phyloP scores from a whole-genome alignment of 2,797 vertebrate genomes.

The Vultur gryphus region DNA sequence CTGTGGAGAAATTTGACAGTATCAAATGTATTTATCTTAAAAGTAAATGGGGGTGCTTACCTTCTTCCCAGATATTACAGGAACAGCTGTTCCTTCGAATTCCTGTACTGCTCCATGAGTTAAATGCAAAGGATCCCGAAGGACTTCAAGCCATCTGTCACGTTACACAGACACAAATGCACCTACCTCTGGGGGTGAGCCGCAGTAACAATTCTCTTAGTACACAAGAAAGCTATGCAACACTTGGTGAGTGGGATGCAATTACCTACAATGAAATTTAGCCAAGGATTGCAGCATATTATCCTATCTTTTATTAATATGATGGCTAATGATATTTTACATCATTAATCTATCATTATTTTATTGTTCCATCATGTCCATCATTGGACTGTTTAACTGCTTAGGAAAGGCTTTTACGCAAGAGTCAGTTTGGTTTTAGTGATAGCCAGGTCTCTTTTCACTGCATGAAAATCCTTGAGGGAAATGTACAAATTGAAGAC shows the following conservation, averaged over 20 bases:
- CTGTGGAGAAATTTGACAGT: neutral
- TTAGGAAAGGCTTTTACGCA: neutral
- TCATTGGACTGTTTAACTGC: neutral
- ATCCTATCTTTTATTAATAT: neutral
- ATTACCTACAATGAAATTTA: neutral
- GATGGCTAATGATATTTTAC: neutral
- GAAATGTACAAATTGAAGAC: neutral
- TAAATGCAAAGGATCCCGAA: neutral
- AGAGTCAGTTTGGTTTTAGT: neutral
- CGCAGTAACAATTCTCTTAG: neutral
- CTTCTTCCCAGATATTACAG: neutral
- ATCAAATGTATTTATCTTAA: neutral
- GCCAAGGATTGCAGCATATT: neutral
- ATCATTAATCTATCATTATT: neutral
- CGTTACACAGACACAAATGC: neutral
- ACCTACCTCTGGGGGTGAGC: neutral
- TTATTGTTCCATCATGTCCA: neutral
- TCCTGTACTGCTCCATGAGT: neutral
- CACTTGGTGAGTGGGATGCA: neutral
- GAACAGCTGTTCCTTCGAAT: conserved; percentile 28
- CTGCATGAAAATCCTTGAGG: neutral
- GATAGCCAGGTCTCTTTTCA: neutral
- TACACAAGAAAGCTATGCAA: neutral
- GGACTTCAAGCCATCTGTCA: conserved; percentile 36
- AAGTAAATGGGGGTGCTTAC: neutral